phyloP scores from a whole-genome alignment of 1,140 invertebrate genomes.

The Drosophila willistoni region DNA sequence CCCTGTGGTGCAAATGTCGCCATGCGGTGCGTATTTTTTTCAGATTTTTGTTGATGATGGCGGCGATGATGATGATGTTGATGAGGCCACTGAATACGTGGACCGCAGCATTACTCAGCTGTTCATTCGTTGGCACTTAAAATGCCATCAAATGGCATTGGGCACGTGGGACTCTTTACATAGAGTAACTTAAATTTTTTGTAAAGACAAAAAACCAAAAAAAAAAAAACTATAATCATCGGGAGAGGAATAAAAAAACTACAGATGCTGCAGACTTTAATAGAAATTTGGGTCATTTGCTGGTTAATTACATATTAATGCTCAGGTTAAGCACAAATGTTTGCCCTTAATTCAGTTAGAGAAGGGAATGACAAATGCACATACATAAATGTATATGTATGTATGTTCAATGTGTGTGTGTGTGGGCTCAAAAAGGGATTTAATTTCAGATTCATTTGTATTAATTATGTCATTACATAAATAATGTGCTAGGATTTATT shows the following conservation, averaged over 20 bases:
- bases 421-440: background rate
- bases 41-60: conserved; percentile 19
- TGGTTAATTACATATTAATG: conserved; percentile 64
- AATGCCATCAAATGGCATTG: conserved; percentile 73
- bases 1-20: conserved; percentile 52
- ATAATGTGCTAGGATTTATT: background rate
- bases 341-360: background rate
- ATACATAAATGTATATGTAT: too few relatives aligned
- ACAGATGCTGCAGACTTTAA: conserved; percentile 1
- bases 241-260: background rate
- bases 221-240: background rate
- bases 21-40: conserved; percentile 38
- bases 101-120: conserved; percentile 56
- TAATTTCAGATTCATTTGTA: background rate
- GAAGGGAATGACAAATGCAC: background rate
- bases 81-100: conserved; percentile 47
- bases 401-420: too few relatives aligned
- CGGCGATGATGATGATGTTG: conserved; percentile 58
- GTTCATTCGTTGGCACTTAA: conserved; percentile 64
- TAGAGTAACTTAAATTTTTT: conserved; percentile 19
- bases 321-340: conserved; percentile 21
- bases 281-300: conserved; percentile 43
- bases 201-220: conserved; percentile 5
- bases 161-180: conserved; percentile 54
- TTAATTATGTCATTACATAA: background rate